A percentile compares a stretch with the other conserved stretches of the same genome.
phyloP scores from a whole-genome alignment of 2,113 vertebrate species.

The Hassar affinis region DNA sequence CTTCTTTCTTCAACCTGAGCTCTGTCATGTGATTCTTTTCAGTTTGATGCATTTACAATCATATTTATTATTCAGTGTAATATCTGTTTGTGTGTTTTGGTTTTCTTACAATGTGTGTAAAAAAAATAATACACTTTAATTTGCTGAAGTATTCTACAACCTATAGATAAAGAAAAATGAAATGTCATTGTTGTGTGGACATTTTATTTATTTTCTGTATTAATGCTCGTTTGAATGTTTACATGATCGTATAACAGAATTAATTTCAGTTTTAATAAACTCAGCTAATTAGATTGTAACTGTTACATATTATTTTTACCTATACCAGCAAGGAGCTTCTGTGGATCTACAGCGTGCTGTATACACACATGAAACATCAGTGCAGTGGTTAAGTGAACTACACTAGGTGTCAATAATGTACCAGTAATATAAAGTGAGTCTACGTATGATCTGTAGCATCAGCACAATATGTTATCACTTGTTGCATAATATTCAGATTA shows the following conservation, averaged over 20 bases:
- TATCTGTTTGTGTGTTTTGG: conserved; percentile 67
- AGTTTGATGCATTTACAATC: conserved; percentile 76
- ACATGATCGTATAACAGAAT: background rate
- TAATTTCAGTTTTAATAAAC: background rate
- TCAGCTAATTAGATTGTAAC: background rate
- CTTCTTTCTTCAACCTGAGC: conserved; percentile 63
- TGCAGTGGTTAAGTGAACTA: background rate
- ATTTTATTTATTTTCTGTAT: conserved; percentile 26
- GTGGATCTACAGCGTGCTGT: background rate
- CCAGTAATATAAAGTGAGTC: background rate
- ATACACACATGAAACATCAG: background rate
- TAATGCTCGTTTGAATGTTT: background rate
- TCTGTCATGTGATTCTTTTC: conserved; percentile 68
- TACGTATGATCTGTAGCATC: background rate
- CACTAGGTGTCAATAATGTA: background rate
- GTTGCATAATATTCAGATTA: background rate
- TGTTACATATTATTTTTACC: background rate
- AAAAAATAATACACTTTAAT: conserved; percentile 55
- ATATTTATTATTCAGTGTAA: conserved; percentile 78
- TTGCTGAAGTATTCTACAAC: conserved; percentile 62
- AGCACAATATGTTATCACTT: background rate
- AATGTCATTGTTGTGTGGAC: conserved; percentile 40
- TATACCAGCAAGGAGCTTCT: background rate
- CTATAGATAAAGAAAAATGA: conserved; percentile 62
- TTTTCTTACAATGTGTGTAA: conserved; percentile 69